Conservation (phyloP, 2,888 invertebrate species). For the Antheraea assamensis region DNA sequence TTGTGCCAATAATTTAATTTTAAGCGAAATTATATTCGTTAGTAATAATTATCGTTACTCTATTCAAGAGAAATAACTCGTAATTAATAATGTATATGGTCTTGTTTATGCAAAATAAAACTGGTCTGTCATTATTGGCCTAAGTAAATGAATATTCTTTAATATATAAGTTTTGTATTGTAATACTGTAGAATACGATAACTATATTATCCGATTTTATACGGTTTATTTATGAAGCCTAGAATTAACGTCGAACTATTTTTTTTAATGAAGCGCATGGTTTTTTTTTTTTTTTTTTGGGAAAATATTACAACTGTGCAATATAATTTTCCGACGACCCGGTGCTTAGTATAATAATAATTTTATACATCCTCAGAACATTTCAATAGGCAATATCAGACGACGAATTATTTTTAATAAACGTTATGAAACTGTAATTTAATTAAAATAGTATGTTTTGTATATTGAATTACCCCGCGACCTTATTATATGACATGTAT, state of each 20-base stretch:
- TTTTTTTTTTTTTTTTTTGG: too few species aligned
- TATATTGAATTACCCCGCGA: not conserved
- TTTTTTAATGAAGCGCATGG: not conserved
- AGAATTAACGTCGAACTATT: not conserved
- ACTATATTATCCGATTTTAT: not conserved
- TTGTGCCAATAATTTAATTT: constrained; percentile 78
- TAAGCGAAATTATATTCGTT: constrained; percentile 46
- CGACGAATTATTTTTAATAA: not conserved
- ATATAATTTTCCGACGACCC: constrained; percentile 29
- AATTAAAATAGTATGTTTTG: constrained; percentile 31
- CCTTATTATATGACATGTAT: constrained; percentile 2
- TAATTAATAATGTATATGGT: constrained; percentile 53
- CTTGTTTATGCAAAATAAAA: constrained; percentile 55
- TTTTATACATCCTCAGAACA: constrained; percentile 2
- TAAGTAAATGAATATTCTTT: constrained; percentile 73
- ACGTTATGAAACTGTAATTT: not conserved
- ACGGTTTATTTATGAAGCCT: constrained; percentile 22
- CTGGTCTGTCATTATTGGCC: constrained; percentile 58
- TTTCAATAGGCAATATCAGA: not conserved
- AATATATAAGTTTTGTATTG: constrained; percentile 71
- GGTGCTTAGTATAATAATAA: constrained; percentile 23
- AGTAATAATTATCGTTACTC: constrained; percentile 51
- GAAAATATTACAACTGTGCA: constrained; percentile 25
- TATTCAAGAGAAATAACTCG: constrained; percentile 59
- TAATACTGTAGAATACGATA: constrained; percentile 46